Evolutionary conservation across 2,888 invertebrate genomes (phyloP), one percentile per base, ranked within the genome.

Genomic region (Caenorhabditis virilis): DNA sequence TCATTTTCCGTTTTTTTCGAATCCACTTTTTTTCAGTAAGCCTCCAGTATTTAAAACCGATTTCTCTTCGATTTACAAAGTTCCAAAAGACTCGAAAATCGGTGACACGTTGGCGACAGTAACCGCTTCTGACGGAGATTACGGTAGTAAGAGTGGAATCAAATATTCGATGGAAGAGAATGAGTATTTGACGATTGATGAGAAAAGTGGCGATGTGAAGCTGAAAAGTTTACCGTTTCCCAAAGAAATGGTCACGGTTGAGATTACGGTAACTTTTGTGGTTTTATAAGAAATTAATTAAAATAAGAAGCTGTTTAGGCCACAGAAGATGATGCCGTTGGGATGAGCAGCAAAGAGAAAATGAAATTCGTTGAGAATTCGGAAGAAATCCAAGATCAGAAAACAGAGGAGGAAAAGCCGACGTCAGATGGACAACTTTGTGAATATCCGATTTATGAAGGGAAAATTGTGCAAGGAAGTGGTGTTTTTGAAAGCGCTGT

Each of bases 31-130:
- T 62, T 74, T 41, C 61, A 74, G 74, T 51, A 53, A 65, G n/a
- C 60, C 65, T 5, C 74, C 74, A 1, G 23, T 51, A 7, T 74
- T 72, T 48, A 22, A 57, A 23, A 67, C 62, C 15, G 60, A 66
- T 47, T 57, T 69, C 25, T 39, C 55, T 2, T 22, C 50, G 30
- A 11, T 43, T 2, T 43, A 65, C 16, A 20, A 30, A 25, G 41
- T 62, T 16, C 25, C 45, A 0, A 48, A 42, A 11, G 33, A 42
- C 1, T 16, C 42, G 3, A 49, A 56, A n/a, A n/a, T 47, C 16
- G 65, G 59, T 11, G 64, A 69, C 26, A 35, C 49, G 2, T 42
- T 71, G 25, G 16, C 36, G 0, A 50, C 45, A 39, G 41, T 74
- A 9, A 22, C 23, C 6, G 74, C 74, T 5, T 15, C 45, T 5